Base-by-base conservation (phyloP, 2,113 vertebrate genomes). In the Raja brachyura region DNA sequence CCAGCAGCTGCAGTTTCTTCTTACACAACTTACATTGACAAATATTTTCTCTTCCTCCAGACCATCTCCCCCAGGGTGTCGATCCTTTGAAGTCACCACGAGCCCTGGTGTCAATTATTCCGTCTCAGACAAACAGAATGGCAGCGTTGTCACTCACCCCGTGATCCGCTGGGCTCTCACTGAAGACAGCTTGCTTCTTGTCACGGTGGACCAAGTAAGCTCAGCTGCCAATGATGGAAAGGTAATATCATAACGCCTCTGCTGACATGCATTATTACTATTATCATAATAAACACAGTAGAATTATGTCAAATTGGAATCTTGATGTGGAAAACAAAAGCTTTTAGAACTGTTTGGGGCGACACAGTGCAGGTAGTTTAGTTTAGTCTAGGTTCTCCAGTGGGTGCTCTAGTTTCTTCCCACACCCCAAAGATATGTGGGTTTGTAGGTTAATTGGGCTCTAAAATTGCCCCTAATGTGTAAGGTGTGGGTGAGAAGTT, bases 61-160 rank as follows among this genome's bases (percentile, higher is more conserved):
- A 86, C 96, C 97, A 1, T 97, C 98, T 22, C 98, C 98, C 0
- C 96, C 96, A 0, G 95, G 94, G 0, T 96, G 97, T 0, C 96
- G 94, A 1, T 96, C 95, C 93, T 99, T 98, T 76, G 95, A 97
- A 0, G 96, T 99, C 94, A 97, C 97, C 95, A 96, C 97, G 95
- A 96, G 96, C 0, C 93, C 96, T 31, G 95, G 92, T 0, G 97
- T 99, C 68, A 93, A 94, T 0, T 97, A 96, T 93, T 96, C 95
- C 2, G 94, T 98, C 0, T 94, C 93, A 0, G 0, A 3, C 1
- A 94, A 93, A 3, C 93, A 31, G 0, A 93, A 88, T 0, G 94
- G 96, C 93, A 94, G 94, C 0, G 95, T 94, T 5, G 95, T 25
- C 0, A 93, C 95, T 93, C 93, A 93, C 0, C 3, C 48, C 0